Evolutionary conservation across 2,113 vertebrate genomes (phyloP).

Genomic region (Podarcis raffonei): DNA sequence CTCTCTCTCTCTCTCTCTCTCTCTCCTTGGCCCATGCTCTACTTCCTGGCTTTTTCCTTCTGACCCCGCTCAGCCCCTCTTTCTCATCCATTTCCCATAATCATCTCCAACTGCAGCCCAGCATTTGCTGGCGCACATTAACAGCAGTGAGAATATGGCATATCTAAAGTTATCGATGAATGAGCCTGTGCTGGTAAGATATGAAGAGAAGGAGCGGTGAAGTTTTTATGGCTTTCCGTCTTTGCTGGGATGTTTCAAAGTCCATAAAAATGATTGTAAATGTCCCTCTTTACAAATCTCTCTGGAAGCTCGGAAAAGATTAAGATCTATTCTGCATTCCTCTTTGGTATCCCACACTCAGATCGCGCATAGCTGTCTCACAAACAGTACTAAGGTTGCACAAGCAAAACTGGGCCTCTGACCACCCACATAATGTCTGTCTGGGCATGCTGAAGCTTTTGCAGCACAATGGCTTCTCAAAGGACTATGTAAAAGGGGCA

Average conservation of each 20-base stretch:
- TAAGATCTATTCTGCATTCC: slow-evolving; percentile 41
- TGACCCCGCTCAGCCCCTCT: not conserved
- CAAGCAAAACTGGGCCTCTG: slow-evolving; percentile 8
- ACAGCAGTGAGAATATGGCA: slow-evolving; percentile 5
- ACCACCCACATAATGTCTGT: not conserved
- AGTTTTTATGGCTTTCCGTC: slow-evolving; percentile 27
- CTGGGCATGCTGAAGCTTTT: slow-evolving; percentile 5
- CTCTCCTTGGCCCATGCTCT: not conserved
- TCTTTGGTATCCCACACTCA: slow-evolving; percentile 14
- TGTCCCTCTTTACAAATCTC: not conserved
- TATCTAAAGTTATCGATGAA: slow-evolving; percentile 33
- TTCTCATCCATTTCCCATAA: slow-evolving; percentile 31
- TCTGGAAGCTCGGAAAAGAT: slow-evolving; percentile 30
- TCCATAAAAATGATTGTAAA: slow-evolving; percentile 11
- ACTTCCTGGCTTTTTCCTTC: slow-evolving; percentile 33
- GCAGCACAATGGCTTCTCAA: not conserved
- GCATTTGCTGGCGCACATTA: slow-evolving; percentile 26
- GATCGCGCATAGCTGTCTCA: not conserved
- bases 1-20: not conserved
- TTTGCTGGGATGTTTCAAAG: slow-evolving; percentile 50
- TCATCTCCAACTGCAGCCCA: slow-evolving; percentile 4
- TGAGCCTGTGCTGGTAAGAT: slow-evolving; percentile 48
- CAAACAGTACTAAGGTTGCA: not conserved
- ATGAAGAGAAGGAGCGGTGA: slow-evolving; percentile 19
- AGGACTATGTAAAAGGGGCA: not conserved